Evolutionary conservation across 1,140 invertebrate species (phyloP).

Genomic region (Popillia japonica): DNA sequence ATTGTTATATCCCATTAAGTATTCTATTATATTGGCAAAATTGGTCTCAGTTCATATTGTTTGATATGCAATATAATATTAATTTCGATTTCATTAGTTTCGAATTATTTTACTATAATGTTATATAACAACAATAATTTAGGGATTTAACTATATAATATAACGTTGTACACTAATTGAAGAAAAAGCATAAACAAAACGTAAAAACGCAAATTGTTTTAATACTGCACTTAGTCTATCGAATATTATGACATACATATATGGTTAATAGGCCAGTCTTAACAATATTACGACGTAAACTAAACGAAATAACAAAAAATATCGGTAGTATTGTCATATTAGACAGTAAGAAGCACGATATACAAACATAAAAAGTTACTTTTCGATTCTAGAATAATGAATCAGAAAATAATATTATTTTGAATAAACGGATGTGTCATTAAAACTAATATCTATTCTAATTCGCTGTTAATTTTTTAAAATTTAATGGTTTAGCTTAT

Average conservation of each 20-base stretch:
- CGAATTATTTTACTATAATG: background rate
- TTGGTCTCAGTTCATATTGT: background rate
- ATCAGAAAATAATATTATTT: background rate
- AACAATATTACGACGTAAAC: slow-evolving; percentile 4
- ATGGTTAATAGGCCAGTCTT: slow-evolving; percentile 29
- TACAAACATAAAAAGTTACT: slow-evolving; percentile 22
- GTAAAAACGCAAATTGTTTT: background rate
- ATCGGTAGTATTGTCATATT: background rate
- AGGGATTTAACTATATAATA: background rate
- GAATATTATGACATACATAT: slow-evolving; percentile 19
- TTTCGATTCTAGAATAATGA: slow-evolving; percentile 16
- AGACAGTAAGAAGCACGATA: slow-evolving; percentile 2
- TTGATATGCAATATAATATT: slow-evolving; percentile 24
- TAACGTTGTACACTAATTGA: background rate
- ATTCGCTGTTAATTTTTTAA: slow-evolving; percentile 25
- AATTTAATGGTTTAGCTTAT: slow-evolving; percentile 11
- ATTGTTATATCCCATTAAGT: slow-evolving; percentile 8
- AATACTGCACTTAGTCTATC: slow-evolving; percentile 35
- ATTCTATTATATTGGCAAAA: slow-evolving; percentile 1
- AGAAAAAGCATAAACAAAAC: slow-evolving; percentile 12
- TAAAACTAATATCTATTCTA: slow-evolving; percentile 16
- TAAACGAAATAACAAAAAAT: slow-evolving; percentile 23
- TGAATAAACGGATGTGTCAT: slow-evolving; percentile 29
- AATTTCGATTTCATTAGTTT: background rate
- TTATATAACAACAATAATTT: slow-evolving; percentile 13